Base-by-base conservation (phyloP, 2,113 vertebrate species). In the Ceuthmochares aereus region DNA sequence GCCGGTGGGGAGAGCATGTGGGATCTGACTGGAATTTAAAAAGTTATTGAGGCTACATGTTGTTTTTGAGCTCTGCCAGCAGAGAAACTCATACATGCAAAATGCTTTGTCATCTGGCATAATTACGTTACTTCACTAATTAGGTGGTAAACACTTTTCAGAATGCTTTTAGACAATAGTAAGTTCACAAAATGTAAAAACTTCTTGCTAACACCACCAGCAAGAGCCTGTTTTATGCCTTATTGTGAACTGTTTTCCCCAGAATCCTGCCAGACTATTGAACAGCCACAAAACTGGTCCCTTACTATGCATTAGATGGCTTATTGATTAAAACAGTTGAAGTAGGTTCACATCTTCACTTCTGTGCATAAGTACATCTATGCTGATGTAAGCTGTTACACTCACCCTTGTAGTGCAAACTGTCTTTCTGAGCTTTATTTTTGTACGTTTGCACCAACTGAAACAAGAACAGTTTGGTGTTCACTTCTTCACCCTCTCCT, bases 1-100 rank as follows among this genome's bases (percentile, higher is more conserved):
- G 94, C 94, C 34, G 3, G 86, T 88, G 86, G 79, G 88, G 89
- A 93, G 20, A 93, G 78, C 27, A 0, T 68, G 74, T 0, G 3
- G 94, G 85, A 94, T 92, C 93, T 97, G 95, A 97, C 58, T 82
- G 96, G 93, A 95, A 96, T 96, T 96, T 89, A 87, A 95, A 93
- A 96, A 97, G 93, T 95, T 95, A 64, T 15, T 15, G 66, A 91
- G 88, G 94, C 74, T 89, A 76, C 93, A 69, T 22, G 82, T 72
- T 92, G 81, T 96, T 95, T 22, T 75, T 93, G 93, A 79, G 84
- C 92, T 63, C 84, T 85, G 93, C 86, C 89, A 81, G 93, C 0
- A 3, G 54, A 94, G 92, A 95, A 96, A 92, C 78, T 83, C 81
- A 79, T 30, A 94, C 12, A 37, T 0, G 1, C 2, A 2, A 75